Percentiles rank a stretch among this genome's conserved stretches.
Conservation (phyloP, 1,140 invertebrate species). For the Ceratitis capitata region DNA sequence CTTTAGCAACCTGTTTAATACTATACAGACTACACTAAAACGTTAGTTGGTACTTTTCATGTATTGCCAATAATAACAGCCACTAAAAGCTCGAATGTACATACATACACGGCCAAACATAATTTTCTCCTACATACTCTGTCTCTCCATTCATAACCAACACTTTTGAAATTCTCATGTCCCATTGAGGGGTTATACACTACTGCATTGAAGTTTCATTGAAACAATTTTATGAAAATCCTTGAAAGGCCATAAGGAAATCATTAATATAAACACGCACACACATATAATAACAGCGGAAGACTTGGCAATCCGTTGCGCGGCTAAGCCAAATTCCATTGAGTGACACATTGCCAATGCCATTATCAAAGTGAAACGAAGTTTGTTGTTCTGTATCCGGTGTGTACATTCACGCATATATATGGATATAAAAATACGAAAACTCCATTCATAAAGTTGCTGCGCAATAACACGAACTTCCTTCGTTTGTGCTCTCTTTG, state of each 20-base stretch:
- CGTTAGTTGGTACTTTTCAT: no score
- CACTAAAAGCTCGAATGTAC: no score
- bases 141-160: not conserved
- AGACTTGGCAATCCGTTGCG: not conserved
- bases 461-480: not conserved
- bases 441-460: slow-evolving; percentile 31
- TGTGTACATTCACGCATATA: not conserved
- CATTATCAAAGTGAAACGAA: not conserved
- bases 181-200: not conserved
- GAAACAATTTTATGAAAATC: not conserved
- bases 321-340: not conserved
- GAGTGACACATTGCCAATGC: not conserved
- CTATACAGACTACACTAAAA: no score
- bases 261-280: no score
- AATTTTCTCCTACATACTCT: not conserved
- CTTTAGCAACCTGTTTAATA: no score
- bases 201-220: not conserved
- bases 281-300: not conserved
- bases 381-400: not conserved
- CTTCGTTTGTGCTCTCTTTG: not conserved
- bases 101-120: not conserved
- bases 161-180: not conserved
- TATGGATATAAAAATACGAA: not conserved
- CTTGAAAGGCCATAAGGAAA: not conserved
- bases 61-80: no score